Conservation (phyloP, 2,113 vertebrate genomes). For the Sinocyclocheilus anophthalmus region DNA sequence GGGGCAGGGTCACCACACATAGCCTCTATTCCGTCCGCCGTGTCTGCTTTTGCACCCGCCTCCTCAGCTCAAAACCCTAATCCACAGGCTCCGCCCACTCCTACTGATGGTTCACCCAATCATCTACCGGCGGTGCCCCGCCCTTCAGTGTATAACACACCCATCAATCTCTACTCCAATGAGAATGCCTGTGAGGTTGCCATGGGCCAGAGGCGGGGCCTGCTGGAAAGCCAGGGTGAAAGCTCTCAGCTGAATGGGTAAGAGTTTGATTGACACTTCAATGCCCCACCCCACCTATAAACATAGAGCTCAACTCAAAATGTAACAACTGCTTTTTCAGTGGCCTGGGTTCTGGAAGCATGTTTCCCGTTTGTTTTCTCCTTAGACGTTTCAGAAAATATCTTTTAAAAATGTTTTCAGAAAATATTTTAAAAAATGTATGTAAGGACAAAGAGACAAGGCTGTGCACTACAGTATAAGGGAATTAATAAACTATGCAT, state of each 20-base stretch:
- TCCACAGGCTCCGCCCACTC: constrained; percentile 71
- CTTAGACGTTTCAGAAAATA: not conserved
- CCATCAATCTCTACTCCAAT: constrained; percentile 81
- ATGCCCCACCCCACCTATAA: constrained; percentile 34
- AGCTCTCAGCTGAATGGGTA: constrained; percentile 91
- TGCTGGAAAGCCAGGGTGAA: constrained; percentile 84
- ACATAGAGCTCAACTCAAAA: not conserved
- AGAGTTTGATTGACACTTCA: constrained; percentile 71
- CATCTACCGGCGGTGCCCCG: constrained; percentile 57
- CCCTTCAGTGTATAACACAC: constrained; percentile 82
- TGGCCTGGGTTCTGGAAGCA: not conserved
- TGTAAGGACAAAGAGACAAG: not conserved
- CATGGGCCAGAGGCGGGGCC: constrained; percentile 88
- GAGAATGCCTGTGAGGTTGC: constrained; percentile 84
- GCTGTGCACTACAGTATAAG: not conserved
- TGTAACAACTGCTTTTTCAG: not conserved
- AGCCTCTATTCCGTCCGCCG: constrained; percentile 91
- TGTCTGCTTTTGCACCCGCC: constrained; percentile 86
- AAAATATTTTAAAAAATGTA: too few species aligned
- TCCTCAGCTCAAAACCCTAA: constrained; percentile 57
- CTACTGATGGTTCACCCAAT: constrained; percentile 70
- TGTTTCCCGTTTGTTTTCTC: not conserved
- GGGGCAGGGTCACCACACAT: constrained; percentile 76
- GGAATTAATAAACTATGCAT: not conserved
- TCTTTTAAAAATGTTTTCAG: too few species aligned